Evolutionary conservation across 2,797 vertebrate genomes (phyloP).

Genomic region (Ctenosaura bakeri): DNA sequence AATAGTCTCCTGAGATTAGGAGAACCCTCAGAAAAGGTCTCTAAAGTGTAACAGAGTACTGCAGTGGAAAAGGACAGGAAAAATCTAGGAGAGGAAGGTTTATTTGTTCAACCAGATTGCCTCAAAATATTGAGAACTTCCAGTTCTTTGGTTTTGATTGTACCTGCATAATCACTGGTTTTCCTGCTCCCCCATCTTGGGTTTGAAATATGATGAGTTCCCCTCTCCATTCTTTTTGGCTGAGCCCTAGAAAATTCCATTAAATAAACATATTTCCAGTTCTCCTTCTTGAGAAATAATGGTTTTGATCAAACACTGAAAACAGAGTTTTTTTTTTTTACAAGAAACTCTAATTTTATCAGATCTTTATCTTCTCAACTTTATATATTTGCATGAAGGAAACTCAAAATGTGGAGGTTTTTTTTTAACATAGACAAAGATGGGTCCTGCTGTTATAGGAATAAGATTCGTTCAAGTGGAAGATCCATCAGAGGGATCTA

Average conservation of each 20-base stretch:
- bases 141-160: too few species aligned
- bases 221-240: not conserved
- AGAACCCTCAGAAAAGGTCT: not conserved
- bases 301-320: not conserved
- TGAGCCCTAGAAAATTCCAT: not conserved
- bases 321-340: not conserved
- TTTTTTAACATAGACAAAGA: constrained; percentile 46
- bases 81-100: not conserved
- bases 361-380: not conserved
- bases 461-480: constrained; percentile 45
- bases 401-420: not conserved
- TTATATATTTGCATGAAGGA: not conserved
- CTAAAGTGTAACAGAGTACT: not conserved
- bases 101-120: too few species aligned
- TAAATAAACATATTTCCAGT: not conserved
- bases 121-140: too few species aligned
- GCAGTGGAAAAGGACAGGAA: not conserved
- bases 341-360: too few species aligned
- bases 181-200: too few species aligned
- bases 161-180: too few species aligned
- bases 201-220: too few species aligned
- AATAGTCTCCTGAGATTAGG: not conserved
- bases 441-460: constrained; percentile 37
- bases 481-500: constrained; percentile 6
- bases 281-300: not conserved